These are phyloP conservation scores for Leistus spinibarbis DNA, from an alignment of 2,888 invertebrate species.

Conservation along the genomic window DNA sequence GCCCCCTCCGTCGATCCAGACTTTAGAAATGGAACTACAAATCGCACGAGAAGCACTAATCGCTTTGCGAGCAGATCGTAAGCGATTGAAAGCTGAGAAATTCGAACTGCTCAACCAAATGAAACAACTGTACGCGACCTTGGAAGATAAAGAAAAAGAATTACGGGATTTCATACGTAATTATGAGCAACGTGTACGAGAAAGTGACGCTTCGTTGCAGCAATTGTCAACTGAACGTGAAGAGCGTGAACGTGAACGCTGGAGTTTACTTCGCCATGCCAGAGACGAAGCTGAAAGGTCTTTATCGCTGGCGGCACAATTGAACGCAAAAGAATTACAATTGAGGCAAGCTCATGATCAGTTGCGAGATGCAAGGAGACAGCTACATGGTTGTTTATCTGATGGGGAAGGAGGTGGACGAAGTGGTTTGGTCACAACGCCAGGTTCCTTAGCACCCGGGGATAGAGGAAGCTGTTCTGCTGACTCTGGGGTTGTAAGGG, in stretches of 20 bases:
- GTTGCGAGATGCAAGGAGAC: conserved; percentile 77
- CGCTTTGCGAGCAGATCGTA: conserved; percentile 87
- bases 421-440: conserved; percentile 43
- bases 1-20: conserved; percentile 65
- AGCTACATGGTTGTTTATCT: conserved; percentile 80
- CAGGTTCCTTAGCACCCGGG: conserved; percentile 57
- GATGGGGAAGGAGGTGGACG: conserved; percentile 72
- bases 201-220: conserved; percentile 74
- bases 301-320: conserved; percentile 82
- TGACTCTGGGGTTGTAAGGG: conserved; percentile 85
- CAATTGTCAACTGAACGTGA: conserved; percentile 66
- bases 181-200: conserved; percentile 88
- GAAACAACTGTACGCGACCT: conserved; percentile 90
- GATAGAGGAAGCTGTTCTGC: conserved; percentile 86
- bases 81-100: conserved; percentile 90
- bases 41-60: conserved; percentile 78
- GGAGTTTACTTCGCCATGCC: conserved; percentile 85
- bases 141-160: conserved; percentile 94
- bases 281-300: conserved; percentile 90
- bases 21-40: conserved; percentile 55
- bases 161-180: conserved; percentile 91
- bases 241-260: conserved; percentile 86
- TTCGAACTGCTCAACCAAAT: conserved; percentile 92
- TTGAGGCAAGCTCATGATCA: conserved; percentile 85
- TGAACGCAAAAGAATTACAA: conserved; percentile 85